Evolutionary conservation across 2,113 vertebrate genomes (phyloP).

Genomic region (Urocynchramus pylzowi): DNA sequence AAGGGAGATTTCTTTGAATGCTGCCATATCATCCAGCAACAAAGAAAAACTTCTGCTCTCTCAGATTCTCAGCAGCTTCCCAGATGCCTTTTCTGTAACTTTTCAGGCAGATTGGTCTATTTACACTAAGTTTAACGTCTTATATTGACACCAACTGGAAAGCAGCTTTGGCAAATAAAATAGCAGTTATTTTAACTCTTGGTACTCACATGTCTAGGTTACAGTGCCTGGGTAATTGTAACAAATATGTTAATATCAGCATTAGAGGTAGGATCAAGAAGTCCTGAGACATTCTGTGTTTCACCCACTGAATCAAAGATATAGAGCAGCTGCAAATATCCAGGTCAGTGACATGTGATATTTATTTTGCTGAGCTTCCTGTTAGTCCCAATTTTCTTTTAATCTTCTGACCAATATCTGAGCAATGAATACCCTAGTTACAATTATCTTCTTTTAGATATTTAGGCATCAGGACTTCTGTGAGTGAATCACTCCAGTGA

Average conservation of each 20-base stretch:
- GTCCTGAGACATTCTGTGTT: background rate
- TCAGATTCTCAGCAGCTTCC: background rate
- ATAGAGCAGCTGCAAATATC: background rate
- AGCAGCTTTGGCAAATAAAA: background rate
- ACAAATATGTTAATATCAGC: background rate
- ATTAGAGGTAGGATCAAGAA: background rate
- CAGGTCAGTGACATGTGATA: background rate
- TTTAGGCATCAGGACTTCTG: background rate
- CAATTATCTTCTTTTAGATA: background rate
- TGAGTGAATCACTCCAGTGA: background rate
- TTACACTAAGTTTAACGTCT: background rate
- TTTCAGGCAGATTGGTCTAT: background rate
- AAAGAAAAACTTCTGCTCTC: background rate
- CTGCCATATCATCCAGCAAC: background rate
- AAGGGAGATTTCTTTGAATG: background rate
- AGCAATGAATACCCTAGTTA: background rate
- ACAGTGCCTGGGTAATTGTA: background rate
- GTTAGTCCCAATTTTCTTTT: background rate
- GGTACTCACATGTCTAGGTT: background rate
- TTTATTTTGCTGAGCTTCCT: background rate
- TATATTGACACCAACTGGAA: background rate
- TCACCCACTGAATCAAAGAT: background rate
- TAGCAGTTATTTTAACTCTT: background rate
- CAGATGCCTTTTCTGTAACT: background rate
- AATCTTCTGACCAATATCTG: background rate